Conservation (phyloP, 1,140 invertebrate species). For the Venturia canescens region DNA sequence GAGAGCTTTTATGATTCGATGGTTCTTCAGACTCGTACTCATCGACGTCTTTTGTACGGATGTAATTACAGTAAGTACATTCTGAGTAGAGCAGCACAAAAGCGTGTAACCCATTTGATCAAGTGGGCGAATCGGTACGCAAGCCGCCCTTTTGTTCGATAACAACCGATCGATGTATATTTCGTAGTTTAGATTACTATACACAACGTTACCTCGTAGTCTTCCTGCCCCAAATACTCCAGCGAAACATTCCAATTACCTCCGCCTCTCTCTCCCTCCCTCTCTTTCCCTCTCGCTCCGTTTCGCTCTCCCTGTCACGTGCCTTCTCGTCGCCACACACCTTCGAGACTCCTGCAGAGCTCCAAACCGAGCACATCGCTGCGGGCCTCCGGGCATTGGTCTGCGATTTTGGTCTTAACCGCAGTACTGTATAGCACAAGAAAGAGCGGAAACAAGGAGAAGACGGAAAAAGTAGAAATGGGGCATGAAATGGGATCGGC, state of each 20-base stretch:
- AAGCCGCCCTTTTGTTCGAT: no score
- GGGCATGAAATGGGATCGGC: neutral
- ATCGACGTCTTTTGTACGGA: no score
- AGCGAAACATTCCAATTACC: slow-evolving; percentile 65
- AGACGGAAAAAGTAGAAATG: slow-evolving; percentile 1
- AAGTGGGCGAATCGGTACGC: no score
- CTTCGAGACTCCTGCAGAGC: slow-evolving; percentile 29
- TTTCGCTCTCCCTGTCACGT: slow-evolving; percentile 16
- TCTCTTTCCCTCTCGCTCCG: neutral
- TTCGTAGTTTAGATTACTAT: no score
- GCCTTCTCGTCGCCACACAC: slow-evolving; percentile 13
- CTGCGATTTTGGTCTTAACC: slow-evolving; percentile 42
- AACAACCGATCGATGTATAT: no score
- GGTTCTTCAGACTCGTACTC: no score
- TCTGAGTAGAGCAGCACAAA: no score
- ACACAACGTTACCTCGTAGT: slow-evolving; percentile 32
- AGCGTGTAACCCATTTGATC: no score
- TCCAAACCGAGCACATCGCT: slow-evolving; percentile 14
- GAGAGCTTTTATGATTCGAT: no score
- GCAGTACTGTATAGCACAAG: slow-evolving; percentile 41
- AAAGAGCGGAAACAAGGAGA: slow-evolving; percentile 24
- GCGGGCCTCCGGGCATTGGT: slow-evolving; percentile 46
- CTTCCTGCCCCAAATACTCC: slow-evolving; percentile 59
- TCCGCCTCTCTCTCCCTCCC: slow-evolving; percentile 23
- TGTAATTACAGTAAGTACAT: no score